A percentile compares a stretch with the other conserved stretches of the same genome.
Evolutionary conservation across 2,797 vertebrate genomes (phyloP).

Genomic region (Crypturellus tataupa): DNA sequence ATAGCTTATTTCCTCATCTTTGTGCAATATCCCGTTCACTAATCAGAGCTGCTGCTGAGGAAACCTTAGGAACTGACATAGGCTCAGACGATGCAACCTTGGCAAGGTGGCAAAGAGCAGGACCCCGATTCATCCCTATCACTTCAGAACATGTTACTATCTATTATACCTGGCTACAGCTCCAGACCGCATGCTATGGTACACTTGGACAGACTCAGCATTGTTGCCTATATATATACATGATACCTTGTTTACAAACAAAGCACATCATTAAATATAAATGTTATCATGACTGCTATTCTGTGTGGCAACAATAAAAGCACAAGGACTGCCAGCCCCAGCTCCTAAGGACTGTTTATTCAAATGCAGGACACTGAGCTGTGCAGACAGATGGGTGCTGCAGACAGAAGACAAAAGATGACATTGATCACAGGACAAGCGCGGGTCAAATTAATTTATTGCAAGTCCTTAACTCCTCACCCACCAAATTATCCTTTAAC

Average conservation of each 20-base stretch:
- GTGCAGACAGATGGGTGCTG: neutral
- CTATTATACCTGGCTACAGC: neutral
- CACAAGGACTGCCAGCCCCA: neutral
- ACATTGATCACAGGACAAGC: neutral
- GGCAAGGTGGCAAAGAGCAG: neutral
- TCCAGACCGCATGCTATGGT: neutral
- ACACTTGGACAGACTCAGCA: accelerated
- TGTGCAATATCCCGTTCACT: neutral
- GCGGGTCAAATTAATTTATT: neutral
- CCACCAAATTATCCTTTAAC: conserved; percentile 39
- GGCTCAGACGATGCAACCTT: neutral
- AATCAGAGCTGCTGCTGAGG: neutral
- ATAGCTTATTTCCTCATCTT: neutral
- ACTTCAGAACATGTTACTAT: neutral
- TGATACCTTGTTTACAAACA: neutral
- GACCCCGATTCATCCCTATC: neutral
- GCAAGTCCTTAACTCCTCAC: neutral
- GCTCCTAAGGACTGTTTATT: neutral
- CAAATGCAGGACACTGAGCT: neutral
- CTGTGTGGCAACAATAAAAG: neutral
- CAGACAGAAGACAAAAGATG: conserved; percentile 29
- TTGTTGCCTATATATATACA: neutral
- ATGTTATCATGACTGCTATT: neutral
- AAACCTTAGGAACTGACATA: neutral
- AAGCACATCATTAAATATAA: neutral